phyloP scores from a whole-genome alignment of 2,113 vertebrate genomes.

The Cololabis saira region DNA sequence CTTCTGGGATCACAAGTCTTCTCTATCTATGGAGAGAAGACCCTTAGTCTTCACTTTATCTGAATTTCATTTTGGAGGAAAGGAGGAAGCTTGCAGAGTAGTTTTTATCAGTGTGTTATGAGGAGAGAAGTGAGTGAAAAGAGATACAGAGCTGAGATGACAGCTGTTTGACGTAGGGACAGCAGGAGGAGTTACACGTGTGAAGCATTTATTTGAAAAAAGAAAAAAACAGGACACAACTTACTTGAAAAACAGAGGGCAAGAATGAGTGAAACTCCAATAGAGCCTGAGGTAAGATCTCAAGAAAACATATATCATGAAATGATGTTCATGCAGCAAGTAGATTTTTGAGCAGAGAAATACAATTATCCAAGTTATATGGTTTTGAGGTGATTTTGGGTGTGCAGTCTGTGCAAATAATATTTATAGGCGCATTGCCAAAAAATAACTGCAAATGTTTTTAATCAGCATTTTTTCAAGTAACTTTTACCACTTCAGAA shows the following conservation, averaged over 20 bases:
- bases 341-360: neutral
- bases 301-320: neutral
- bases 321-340: neutral
- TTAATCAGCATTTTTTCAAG: no score
- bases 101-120: constrained; percentile 74
- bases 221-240: constrained; percentile 41
- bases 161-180: constrained; percentile 56
- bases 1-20: neutral
- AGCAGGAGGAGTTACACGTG: constrained; percentile 34
- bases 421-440: no score
- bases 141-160: constrained; percentile 73
- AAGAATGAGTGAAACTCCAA: constrained; percentile 69
- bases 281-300: constrained; percentile 72
- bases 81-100: constrained; percentile 26
- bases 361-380: no score
- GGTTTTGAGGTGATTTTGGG: no score
- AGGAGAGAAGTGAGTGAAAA: constrained; percentile 70
- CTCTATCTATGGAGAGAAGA: neutral
- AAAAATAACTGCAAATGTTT: no score
- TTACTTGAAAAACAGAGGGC: constrained; percentile 15
- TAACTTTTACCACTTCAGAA: no score
- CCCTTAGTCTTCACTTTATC: constrained; percentile 10
- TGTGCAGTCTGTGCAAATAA: no score
- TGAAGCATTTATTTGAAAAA: constrained; percentile 5
- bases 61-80: constrained; percentile 3